These are phyloP conservation scores for Lasius fuliginosus DNA, from an alignment of 2,888 invertebrate species.

Conservation along the genomic window DNA sequence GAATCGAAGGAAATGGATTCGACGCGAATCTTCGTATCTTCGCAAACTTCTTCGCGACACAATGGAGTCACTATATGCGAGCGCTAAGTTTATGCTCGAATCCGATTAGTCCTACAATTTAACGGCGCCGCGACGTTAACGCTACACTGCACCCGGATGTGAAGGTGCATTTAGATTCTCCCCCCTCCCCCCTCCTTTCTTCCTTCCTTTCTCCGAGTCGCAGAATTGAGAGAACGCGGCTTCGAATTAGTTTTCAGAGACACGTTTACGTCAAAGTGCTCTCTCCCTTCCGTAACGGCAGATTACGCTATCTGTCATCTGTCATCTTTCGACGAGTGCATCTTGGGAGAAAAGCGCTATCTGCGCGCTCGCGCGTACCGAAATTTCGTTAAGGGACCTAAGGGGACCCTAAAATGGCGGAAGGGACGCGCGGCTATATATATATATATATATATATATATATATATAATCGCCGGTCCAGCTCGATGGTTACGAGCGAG, in stretches of 20 bases:
- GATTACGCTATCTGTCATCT: conserved; percentile 14
- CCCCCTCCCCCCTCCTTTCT: neutral
- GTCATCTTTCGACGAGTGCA: neutral
- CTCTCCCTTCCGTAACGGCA: neutral
- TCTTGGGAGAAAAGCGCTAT: neutral
- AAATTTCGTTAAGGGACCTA: neutral
- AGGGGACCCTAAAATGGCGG: neutral
- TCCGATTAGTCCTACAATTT: neutral
- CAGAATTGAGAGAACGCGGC: too few species aligned
- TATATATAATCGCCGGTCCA: neutral
- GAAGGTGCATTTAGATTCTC: neutral
- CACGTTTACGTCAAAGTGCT: conserved; percentile 10
- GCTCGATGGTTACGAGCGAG: conserved; percentile 21
- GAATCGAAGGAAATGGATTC: neutral
- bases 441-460: too few species aligned
- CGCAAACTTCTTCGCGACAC: neutral
- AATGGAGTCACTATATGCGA: conserved; percentile 12
- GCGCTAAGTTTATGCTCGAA: conserved; percentile 17
- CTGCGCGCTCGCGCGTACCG: neutral
- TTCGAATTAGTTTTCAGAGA: conserved; percentile 13
- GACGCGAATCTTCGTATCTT: neutral
- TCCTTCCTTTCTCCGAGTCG: neutral
- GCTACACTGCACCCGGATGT: neutral
- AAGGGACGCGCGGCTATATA: conserved; percentile 3
- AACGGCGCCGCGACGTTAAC: neutral